Evolutionary conservation across 2,888 invertebrate species (phyloP), one percentile per base, ranked within the genome.

Genomic region (Phyllotreta cruciferae): DNA sequence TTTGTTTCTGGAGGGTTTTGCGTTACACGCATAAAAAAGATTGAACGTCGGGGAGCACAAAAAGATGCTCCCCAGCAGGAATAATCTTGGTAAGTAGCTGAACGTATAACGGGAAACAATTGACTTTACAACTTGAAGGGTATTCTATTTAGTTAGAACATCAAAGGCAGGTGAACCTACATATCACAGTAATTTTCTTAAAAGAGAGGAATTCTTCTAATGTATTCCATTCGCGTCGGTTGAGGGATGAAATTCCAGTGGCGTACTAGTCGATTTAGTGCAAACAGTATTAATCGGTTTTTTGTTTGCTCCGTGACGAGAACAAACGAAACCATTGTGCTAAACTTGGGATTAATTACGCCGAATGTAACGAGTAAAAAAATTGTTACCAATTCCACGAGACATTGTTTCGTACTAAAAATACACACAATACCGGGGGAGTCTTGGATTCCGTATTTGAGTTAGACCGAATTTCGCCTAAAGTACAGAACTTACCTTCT

Each of bases 101-200:
- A 10, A 49, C 35, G 49, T 47, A 14, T 10, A 10, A 35, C 8
- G n/a, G 49, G 10, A 34, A 49, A 49, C 35, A 49, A 49, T 49
- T 49, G 49, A 49, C 47, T 49, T 49, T 49, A 9, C 34, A 35
- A 10, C 34, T 36, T 24, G 11, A 49, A 36, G 10, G 36, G 49
- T 11, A 49, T 49, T 35, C 49, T 49, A 49, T 49, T 35, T 49
- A 49, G 49, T 49, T 49, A 49, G 36, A 49, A 49, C 35, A 49
- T 49, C 49, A 49, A 49, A 49, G 49, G 49, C 49, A 49, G 49
- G 49, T 49, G 49, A 49, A 49, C 49, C 49, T 5, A 49, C 49
- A 49, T 49, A 49, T 49, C 35, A 35, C 49, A 49, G 49, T 36
- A 49, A 49, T 49, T 49, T 49, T 49, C 49, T 49, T 49, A 35